Evolutionary conservation across 1,140 invertebrate species (phyloP), one percentile per base, ranked within the genome.

Genomic region (Cyrtorhinus lividipennis): DNA sequence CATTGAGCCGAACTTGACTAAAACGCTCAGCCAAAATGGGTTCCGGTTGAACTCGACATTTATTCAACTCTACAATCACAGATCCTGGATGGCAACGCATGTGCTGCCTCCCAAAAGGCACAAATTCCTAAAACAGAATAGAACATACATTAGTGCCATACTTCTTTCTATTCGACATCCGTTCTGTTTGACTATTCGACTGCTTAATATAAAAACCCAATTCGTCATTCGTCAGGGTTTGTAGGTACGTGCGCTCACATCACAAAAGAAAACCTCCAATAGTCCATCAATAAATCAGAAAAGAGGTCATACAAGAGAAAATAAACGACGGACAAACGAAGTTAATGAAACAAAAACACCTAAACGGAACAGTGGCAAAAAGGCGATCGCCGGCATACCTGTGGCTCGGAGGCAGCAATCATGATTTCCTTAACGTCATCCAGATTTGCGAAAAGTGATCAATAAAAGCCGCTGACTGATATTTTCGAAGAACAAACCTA

Each of bases 51-150:
- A 76, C 77, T 71, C 73, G 73, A 62, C 26, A 74, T 72, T 72
- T 71, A 27, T 68, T 68, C 23, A 69, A 61, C 15, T 68, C 65
- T 60, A 68, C 68, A 56, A 73, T 74, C 53, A 78, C 73, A 64
- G 77, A 77, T 63, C 86, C 85, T 58, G 90, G 90, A 78, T 93
- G 90, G 57, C 81, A 81, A 58, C 78, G 73, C 70, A 88, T 75
- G 73, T 87, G 85, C 72, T 86, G 83, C 73, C 89, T 81, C 70
- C 91, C 91, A 78, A 87, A 87, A 70, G 91, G 91, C 78, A 88
- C 79, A 80, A 88, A 93, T 77, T 92, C 89, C 87, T 89, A 72
- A n/a, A 75, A 69, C n/a, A n/a, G n/a, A n/a, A n/a, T n/a, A n/a
- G n/a, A n/a, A 64, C 38, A 64, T 60, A 68, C 59, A 60, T 5